Base-by-base conservation (phyloP, 23 tunicate species). In the Oikopleura dioica region DNA sequence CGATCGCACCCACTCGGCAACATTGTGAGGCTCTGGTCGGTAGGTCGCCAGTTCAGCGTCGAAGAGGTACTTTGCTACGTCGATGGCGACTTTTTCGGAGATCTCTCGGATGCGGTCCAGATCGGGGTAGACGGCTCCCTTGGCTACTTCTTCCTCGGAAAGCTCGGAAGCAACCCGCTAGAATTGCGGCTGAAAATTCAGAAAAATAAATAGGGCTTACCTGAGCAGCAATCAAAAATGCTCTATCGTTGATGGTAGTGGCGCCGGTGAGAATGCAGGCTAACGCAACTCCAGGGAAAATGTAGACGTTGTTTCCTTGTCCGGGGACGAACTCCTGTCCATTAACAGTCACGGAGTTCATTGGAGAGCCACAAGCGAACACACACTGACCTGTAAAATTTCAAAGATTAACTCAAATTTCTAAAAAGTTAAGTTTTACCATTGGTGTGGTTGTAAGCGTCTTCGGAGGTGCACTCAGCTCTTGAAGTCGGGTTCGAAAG, bases 351-450 rank as follows among this genome's bases (percentile, higher is more conserved):
- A 81, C 82, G 12, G 36, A 35, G 30, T 38, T 76, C 38, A 78
- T 78, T n/a, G 84, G 84, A 36, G 81, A 78, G 0, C 84, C 84
- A 59, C 80, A 78, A 51, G 84, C 84, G 50, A 81, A 80, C 32
- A 80, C 63, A 38, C 82, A 80, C 1, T 68, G 82, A 21, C 82
- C 82, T 78, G 44, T 35, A 38, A 68, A 63, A 0, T 28, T n/a
- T 36, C 0, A 76, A 0, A n/a, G 21, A 76, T 21, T 30, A 24
- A 36, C 21, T n/a, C 36, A 37, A 36, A 76, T 0, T 36, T 0
- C 16, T 37, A 30, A 16, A 33, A 36, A 76, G 16, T 24, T 0
- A 68, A 68, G 0, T 28, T 26, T 5, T 21, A 63, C 72, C 72
- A 34, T 78, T 35, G 12, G 80, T 78, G 33, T 78, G 29, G 21